These are phyloP conservation scores for Pseudachorutes palmiensis DNA, from an alignment of 1,140 invertebrate genomes.

Conservation along the genomic window DNA sequence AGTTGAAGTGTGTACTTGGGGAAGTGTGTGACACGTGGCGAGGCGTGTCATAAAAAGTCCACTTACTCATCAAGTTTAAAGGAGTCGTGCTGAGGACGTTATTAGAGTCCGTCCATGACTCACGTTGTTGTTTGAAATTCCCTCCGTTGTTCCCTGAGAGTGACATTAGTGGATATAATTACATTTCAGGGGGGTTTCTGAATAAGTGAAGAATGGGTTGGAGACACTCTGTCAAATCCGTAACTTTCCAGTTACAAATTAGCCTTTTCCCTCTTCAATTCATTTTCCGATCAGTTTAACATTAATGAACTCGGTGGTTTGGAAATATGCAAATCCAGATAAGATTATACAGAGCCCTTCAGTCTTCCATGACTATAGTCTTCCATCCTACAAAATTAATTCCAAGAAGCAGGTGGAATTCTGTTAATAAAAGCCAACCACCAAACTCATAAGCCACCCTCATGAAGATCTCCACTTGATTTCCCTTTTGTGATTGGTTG, in stretches of 20 bases:
- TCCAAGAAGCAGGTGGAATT: no score
- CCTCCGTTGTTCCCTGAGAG: not conserved
- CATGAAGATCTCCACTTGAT: not conserved
- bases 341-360: not conserved
- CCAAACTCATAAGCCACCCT: no score
- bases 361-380: no score
- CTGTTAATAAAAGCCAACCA: no score
- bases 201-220: not conserved
- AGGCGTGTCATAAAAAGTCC: conserved; percentile 2
- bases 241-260: not conserved
- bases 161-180: conserved; percentile 9
- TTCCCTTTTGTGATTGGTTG: no score
- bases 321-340: conserved; percentile 28
- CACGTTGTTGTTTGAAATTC: not conserved
- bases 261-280: conserved; percentile 14
- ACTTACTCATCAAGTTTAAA: not conserved
- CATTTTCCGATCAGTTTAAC: conserved; percentile 36
- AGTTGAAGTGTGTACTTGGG: no score
- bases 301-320: conserved; percentile 26
- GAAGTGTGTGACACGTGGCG: not conserved
- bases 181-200: not conserved
- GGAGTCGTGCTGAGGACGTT: no score
- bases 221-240: not conserved
- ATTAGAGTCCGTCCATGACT: no score
- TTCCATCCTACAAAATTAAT: no score